phyloP scores from a whole-genome alignment of 2,113 vertebrate species.

The Chloropsis cyanopogon region DNA sequence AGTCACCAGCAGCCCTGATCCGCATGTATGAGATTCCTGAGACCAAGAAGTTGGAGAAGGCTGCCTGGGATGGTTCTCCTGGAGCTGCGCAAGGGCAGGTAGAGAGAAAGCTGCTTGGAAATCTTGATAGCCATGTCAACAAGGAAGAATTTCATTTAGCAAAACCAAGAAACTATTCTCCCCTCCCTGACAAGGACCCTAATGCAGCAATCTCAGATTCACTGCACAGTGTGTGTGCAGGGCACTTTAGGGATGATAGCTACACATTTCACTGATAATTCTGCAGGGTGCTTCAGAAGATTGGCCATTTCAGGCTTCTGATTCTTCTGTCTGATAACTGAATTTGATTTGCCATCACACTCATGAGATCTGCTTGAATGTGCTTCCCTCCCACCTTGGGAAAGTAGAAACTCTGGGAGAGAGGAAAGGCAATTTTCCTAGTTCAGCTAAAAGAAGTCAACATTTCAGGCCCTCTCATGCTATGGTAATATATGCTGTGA shows the following conservation, averaged over 20 bases:
- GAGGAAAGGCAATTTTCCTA: background rate
- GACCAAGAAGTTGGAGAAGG: background rate
- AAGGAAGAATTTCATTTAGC: background rate
- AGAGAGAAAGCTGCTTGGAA: background rate
- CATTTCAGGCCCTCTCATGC: background rate
- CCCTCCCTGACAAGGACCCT: background rate
- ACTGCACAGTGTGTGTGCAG: background rate
- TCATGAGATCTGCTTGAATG: background rate
- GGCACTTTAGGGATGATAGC: background rate
- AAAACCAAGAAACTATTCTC: background rate
- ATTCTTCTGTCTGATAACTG: background rate
- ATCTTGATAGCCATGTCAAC: background rate
- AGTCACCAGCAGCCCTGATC: background rate
- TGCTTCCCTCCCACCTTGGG: background rate
- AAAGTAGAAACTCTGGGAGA: background rate
- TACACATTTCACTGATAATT: background rate
- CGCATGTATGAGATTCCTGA: background rate
- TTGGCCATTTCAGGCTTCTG: background rate
- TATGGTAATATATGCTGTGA: background rate
- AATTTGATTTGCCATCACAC: background rate
- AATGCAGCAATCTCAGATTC: background rate
- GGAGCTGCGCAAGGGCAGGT: accelerated
- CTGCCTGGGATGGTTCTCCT: background rate
- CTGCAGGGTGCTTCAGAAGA: background rate
- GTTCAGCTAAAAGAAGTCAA: background rate